Base-by-base conservation (phyloP, 2,888 invertebrate species). In the Pocota personata region DNA sequence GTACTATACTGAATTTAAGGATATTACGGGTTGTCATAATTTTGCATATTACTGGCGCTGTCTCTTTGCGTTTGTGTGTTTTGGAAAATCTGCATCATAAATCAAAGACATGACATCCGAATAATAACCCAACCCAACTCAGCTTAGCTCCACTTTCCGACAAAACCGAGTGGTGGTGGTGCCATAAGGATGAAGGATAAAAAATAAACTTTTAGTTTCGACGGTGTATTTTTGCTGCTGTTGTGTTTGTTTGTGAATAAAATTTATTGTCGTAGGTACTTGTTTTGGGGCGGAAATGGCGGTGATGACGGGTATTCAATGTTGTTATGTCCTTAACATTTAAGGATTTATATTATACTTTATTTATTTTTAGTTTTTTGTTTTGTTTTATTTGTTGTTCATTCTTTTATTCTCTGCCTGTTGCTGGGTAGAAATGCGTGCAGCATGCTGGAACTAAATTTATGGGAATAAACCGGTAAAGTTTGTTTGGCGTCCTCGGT, bases 381-480 rank as follows among this genome's bases (percentile, higher is more conserved):
- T 62, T 30, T 55, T 19, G 32, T 43, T 52, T 64, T 58, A 6
- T 16, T 50, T 66, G 30, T 64, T 66, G 3, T 35, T 72, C 2
- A 48, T 57, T 79, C 57, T 30, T 73, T 66, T 73, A 14, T 52
- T 46, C 12, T 7, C 14, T 75, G 82, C 82, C 82, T 82, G 82
- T 82, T 82, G 82, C 72, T 72, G 82, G 7, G 43, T 52, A 52
- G 66, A 52, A 83, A 64, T 76, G 76, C 82, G 82, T 82, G 82
- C 64, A 62, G 40, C 64, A 71, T 62, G 19, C 21, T 71, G 69
- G 76, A n/a, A 69, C 32, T 50, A 14, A 24, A 62, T 55, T 82
- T 69, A 60, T 67, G 69, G 21, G 32, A 10, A n/a, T 32, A 14
- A 32, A 7, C 37, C 30, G 30, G 64, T 73, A 43, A 48, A 80